A percentile compares a stretch with the other conserved stretches of the same genome.
These are phyloP conservation scores for Neotoma lepida DNA, from an alignment of 2,113 vertebrate species.

Conservation along the genomic window DNA sequence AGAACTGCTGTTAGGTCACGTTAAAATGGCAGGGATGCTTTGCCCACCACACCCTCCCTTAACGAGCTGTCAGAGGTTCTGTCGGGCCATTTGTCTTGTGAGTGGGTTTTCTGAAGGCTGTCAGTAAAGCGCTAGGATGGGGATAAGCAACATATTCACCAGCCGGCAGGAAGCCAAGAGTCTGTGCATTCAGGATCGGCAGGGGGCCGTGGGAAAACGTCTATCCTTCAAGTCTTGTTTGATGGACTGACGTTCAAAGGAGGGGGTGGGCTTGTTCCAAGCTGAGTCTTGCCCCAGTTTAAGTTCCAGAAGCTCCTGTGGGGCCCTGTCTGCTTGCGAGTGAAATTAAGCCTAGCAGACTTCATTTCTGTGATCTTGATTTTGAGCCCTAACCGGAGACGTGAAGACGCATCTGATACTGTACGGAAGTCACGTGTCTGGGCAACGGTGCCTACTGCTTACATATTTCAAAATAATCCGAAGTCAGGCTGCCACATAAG, in stretches of 20 bases:
- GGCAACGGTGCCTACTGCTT: constrained; percentile 70
- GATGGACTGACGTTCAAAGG: constrained; percentile 80
- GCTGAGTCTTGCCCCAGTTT: constrained; percentile 77
- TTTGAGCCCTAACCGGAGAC: too few species aligned
- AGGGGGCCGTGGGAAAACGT: constrained; percentile 84
- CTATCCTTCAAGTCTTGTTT: constrained; percentile 75
- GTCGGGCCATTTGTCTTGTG: constrained; percentile 76
- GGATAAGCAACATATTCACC: constrained; percentile 79
- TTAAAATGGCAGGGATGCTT: background rate
- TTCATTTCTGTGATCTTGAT: constrained; percentile 79
- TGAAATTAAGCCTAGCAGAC: constrained; percentile 79
- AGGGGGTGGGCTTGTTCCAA: constrained; percentile 71
- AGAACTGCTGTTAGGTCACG: background rate
- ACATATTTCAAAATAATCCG: constrained; percentile 70
- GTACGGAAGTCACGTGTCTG: constrained; percentile 68
- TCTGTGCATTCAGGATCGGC: constrained; percentile 84
- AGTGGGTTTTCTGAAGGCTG: constrained; percentile 85
- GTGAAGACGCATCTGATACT: too few species aligned
- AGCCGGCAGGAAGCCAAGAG: constrained; percentile 81
- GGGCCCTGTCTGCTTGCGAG: constrained; percentile 78
- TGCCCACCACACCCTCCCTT: constrained; percentile 70
- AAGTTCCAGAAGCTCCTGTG: constrained; percentile 77
- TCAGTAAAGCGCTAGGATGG: constrained; percentile 83
- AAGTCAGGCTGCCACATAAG: constrained; percentile 5
- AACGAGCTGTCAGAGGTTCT: constrained; percentile 80